Evolutionary conservation across 1,140 invertebrate genomes (phyloP), one percentile per base, ranked within the genome.

Genomic region (Cotesia chilonis): DNA sequence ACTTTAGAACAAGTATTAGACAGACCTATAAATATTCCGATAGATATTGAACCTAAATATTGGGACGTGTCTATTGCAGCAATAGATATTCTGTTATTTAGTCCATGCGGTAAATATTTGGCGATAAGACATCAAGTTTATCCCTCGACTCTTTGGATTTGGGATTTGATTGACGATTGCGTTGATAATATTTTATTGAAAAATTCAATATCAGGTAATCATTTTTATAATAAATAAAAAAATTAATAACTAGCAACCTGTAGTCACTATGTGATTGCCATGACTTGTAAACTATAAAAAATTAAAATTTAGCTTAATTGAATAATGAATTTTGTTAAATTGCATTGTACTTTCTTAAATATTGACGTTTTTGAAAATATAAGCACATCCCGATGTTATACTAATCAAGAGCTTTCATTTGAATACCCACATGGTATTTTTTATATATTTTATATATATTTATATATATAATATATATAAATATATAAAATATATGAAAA

Each of bases 81-180:
- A 36, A 77, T 85, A 54, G 83, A 85, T 71, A 80, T 85, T 69
- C 73, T 85, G n/a, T 77, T 84, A 73, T 87, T 83, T 41, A 87
- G 85, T 69, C 61, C 60, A 7, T 86, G 84, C 35, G 85, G 85
- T n/a, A 81, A 80, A 71, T 86, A 83, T 74, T 76, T 87, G 38
- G 83, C 81, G 0, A 14, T 86, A 14, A 82, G 81, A 35, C 84
- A 87, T 75, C 78, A 84, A 73, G 79, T 84, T 72, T 86, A 87
- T 77, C 81, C 84, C 57, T 79, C 80, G 12, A 83, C 84, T 2
- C 72, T 86, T 10, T 86, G 84, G 84, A 84, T 87, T 73, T 87
- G 85, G 84, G 80, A 85, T 55, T 75, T 87, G 3, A 37, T 74
- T 47, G 79, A 79, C 2, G 82, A 85, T 59, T 75, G 78, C 69